These are phyloP conservation scores for Euproctis similis DNA, from an alignment of 2,888 invertebrate species.

Conservation along the genomic window DNA sequence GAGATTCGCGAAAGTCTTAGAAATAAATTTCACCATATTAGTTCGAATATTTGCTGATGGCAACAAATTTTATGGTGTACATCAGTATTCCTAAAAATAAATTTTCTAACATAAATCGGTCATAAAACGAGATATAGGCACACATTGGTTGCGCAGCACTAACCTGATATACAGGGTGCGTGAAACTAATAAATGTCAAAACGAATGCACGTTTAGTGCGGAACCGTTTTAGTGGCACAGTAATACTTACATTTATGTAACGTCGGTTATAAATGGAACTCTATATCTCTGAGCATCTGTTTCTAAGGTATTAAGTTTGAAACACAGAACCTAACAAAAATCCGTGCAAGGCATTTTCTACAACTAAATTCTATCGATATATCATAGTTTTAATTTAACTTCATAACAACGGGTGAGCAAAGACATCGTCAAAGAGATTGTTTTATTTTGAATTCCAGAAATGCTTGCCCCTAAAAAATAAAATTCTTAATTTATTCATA, in stretches of 20 bases:
- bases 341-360: too few relatives aligned
- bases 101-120: conserved; percentile 33
- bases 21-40: conserved; percentile 9
- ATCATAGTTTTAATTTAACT: too few relatives aligned
- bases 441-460: too few relatives aligned
- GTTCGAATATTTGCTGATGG: conserved; percentile 4
- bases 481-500: too few relatives aligned
- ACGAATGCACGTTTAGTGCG: conserved; percentile 9
- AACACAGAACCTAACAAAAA: too few relatives aligned
- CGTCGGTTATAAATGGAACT: conserved; percentile 6
- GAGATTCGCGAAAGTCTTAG: too few relatives aligned
- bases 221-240: conserved; percentile 10
- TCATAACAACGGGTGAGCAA: too few relatives aligned
- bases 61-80: conserved; percentile 20
- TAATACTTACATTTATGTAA: conserved; percentile 15
- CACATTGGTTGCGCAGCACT: conserved; percentile 40
- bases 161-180: conserved; percentile 48
- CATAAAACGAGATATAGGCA: conserved; percentile 39
- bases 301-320: too few relatives aligned
- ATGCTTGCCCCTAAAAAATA: too few relatives aligned
- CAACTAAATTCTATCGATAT: too few relatives aligned
- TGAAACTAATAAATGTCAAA: conserved; percentile 36
- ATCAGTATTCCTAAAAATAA: conserved; percentile 51
- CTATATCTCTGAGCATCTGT: too few relatives aligned
- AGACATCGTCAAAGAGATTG: too few relatives aligned